Conservation (phyloP, 1,140 invertebrate species). For the Eupeodes corollae region DNA sequence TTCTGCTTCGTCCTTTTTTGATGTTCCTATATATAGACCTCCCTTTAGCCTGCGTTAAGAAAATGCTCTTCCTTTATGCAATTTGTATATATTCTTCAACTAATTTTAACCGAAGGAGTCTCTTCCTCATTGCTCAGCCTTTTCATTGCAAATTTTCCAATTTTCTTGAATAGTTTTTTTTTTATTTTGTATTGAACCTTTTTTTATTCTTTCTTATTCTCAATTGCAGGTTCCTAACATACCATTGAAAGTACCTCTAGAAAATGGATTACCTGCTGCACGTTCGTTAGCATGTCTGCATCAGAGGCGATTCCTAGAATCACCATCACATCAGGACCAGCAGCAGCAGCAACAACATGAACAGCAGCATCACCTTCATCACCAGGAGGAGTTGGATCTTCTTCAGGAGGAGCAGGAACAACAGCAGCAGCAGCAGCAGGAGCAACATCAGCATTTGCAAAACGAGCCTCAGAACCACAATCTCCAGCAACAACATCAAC, state of each 20-base stretch:
- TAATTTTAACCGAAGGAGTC: too few relatives aligned
- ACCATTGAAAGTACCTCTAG: slow-evolving; percentile 19
- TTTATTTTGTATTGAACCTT: slow-evolving; percentile 11
- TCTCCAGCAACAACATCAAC: slow-evolving; percentile 27
- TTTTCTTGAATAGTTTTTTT: too few relatives aligned
- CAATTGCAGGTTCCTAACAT: slow-evolving; percentile 34
- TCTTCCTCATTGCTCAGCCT: too few relatives aligned
- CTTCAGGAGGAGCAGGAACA: slow-evolving; percentile 33
- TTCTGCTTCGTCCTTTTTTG: too few relatives aligned
- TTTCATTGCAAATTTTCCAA: too few relatives aligned
- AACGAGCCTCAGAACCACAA: slow-evolving; percentile 26
- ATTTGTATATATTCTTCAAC: too few relatives aligned
- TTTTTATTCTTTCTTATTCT: slow-evolving; percentile 23
- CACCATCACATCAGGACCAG: slow-evolving; percentile 31
- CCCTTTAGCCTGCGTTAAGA: too few relatives aligned
- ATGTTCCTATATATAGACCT: too few relatives aligned
- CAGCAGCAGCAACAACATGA: slow-evolving; percentile 35
- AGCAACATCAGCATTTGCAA: slow-evolving; percentile 27
- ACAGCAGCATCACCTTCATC: slow-evolving; percentile 16
- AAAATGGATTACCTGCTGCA: slow-evolving; percentile 2
- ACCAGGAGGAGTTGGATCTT: slow-evolving; percentile 32
- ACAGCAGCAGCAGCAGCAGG: slow-evolving; percentile 24
- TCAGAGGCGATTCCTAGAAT: slow-evolving; percentile 5
- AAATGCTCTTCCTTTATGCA: too few relatives aligned
- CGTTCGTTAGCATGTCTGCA: slow-evolving; percentile 1